Percentiles rank a stretch among this genome's conserved stretches.
Evolutionary conservation across 2,113 vertebrate genomes (phyloP).

Genomic region (Scalopus aquaticus): DNA sequence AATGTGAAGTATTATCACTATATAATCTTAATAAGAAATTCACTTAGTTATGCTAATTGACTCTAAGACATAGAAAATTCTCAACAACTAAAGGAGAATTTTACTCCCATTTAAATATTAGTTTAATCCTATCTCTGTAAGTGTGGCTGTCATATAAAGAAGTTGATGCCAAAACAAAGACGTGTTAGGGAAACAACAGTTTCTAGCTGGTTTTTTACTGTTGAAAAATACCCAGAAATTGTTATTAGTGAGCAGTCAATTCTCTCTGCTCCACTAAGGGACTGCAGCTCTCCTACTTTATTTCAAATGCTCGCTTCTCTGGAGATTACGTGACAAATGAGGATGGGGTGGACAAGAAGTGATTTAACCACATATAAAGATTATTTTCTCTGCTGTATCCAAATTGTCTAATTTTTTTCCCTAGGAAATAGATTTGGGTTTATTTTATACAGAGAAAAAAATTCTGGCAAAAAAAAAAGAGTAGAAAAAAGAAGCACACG

Average conservation of each 20-base stretch:
- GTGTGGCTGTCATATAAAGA: background rate
- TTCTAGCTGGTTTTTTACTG: background rate
- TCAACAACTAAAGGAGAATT: background rate
- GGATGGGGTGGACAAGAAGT: background rate
- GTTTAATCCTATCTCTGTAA: background rate
- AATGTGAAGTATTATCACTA: background rate
- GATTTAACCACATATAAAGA: constrained; percentile 7
- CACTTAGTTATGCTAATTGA: background rate
- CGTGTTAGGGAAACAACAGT: background rate
- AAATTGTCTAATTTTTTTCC: constrained; percentile 48
- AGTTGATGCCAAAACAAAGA: constrained; percentile 5
- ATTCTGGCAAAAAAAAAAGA: background rate
- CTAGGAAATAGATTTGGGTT: constrained; percentile 52
- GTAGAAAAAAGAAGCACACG: background rate
- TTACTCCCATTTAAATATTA: background rate
- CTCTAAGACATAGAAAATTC: background rate
- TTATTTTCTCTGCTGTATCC: constrained; percentile 55
- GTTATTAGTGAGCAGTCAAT: background rate
- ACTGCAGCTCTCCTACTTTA: background rate
- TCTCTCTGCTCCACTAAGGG: background rate
- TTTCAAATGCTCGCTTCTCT: constrained; percentile 41
- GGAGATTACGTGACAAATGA: constrained; percentile 35
- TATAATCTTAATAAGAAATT: background rate
- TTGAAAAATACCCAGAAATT: constrained; percentile 20
- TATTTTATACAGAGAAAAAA: constrained; percentile 57